A percentile compares a stretch with the other conserved stretches of the same genome.
Conservation (phyloP, 2,797 vertebrate genomes). For the Smutsia temminckii region DNA sequence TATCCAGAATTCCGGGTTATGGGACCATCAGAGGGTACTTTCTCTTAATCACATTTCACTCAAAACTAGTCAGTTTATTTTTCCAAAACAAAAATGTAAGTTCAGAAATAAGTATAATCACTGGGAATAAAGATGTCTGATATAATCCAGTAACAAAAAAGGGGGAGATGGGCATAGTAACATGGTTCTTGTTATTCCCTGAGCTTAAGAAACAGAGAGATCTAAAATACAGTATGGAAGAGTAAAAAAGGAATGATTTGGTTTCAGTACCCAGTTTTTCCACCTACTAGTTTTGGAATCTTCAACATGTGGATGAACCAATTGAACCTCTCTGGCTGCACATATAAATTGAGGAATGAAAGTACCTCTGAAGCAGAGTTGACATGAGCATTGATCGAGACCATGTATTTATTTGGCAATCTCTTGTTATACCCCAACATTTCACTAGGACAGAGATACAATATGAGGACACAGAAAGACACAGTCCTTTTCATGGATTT, state of each 20-base stretch:
- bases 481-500: background rate
- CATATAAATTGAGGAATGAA: background rate
- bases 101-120: background rate
- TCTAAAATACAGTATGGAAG: background rate
- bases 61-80: background rate
- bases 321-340: background rate
- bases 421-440: background rate
- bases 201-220: background rate
- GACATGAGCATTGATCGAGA: background rate
- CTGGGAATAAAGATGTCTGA: background rate
- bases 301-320: background rate
- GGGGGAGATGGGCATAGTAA: background rate
- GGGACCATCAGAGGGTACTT: background rate
- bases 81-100: background rate
- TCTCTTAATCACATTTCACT: background rate
- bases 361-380: background rate
- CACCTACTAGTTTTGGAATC: background rate
- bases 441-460: background rate
- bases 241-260: background rate
- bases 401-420: background rate
- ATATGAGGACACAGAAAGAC: background rate
- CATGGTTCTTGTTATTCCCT: background rate
- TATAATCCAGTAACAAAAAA: background rate
- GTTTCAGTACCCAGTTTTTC: background rate
- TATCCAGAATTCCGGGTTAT: background rate